Base-by-base conservation (phyloP, 2,797 vertebrate genomes). In the Megalops cyprinoides region DNA sequence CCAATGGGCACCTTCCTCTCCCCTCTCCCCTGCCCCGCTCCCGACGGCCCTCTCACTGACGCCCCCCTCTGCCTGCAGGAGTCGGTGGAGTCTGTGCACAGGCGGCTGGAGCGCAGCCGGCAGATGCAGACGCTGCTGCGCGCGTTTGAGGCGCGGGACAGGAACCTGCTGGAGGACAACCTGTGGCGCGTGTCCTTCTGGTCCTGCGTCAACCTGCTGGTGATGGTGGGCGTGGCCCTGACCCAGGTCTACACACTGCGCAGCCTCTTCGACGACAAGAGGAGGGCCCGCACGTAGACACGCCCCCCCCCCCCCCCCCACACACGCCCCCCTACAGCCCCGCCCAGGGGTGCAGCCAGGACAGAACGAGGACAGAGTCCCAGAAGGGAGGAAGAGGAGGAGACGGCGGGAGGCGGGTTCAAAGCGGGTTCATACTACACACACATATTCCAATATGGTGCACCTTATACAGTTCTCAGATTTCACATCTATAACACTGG, bases 111-210 rank as follows among this genome's bases (percentile, higher is more conserved):
- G 81, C 92, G 86, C 48, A 96, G 93, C 77, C 92, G 92, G 9
- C 95, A 96, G 86, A 76, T 94, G 74, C 95, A 95, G 88, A 85
- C 92, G 0, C 69, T 87, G 23, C 90, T 97, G 49, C 88, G 95
- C 71, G 92, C 95, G 20, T 96, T 95, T 0, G 96, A 97, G 84
- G 93, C 96, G 0, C 93, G 96, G 0, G 97, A 97, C 83, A 95
- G 96, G 9, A 96, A 96, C 81, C 93, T 97, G 3, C 92, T 96
- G 86, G 97, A 97, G 77, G 94, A 94, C 87, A 97, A 97, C 88
- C 86, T 96, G 81, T 95, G 93, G 87, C 87, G 95, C 0, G 96
- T 98, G 55, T 96, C 94, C 88, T 96, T 97, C 90, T 97, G 96
- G 97, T 98, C 96, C 0, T 94, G 93, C 0, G 48, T 95, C 44